Conservation (phyloP, 2,888 invertebrate species). For the Corythucha ciliata region DNA sequence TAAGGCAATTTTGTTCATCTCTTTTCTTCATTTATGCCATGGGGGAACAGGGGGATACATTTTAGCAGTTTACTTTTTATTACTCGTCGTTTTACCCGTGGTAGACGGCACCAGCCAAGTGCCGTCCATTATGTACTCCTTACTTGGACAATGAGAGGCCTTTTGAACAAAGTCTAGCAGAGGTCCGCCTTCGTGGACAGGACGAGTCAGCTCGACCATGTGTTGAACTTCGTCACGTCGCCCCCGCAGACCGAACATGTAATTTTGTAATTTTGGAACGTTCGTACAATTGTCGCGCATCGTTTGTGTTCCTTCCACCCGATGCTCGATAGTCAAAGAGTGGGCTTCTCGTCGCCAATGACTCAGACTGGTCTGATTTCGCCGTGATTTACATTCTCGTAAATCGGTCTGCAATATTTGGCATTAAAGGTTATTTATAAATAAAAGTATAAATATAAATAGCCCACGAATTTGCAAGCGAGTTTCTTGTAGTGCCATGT, state of each 20-base stretch:
- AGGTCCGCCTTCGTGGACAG: constrained; percentile 20
- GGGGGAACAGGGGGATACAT: too few relatives aligned
- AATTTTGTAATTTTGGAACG: constrained; percentile 13
- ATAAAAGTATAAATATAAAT: not conserved
- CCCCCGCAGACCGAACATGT: constrained; percentile 19
- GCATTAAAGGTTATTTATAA: not conserved
- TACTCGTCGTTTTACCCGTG: too few relatives aligned
- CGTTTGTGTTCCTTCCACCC: constrained; percentile 4
- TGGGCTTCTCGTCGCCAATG: constrained; percentile 6
- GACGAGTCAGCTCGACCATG: constrained; percentile 10
- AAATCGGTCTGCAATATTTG: constrained; percentile 11
- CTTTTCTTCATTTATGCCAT: too few relatives aligned
- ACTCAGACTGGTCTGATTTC: constrained; percentile 10
- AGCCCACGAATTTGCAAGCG: constrained; percentile 17
- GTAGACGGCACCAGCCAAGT: too few relatives aligned
- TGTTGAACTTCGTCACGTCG: constrained; percentile 14
- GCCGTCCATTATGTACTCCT: too few relatives aligned
- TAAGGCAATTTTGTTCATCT: too few relatives aligned
- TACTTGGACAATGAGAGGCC: too few relatives aligned
- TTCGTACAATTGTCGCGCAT: constrained; percentile 18
- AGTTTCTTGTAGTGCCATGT: constrained; percentile 15
- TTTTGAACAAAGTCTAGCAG: too few relatives aligned
- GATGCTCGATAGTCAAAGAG: constrained; percentile 1
- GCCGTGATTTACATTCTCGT: constrained; percentile 5
- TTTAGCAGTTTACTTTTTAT: too few relatives aligned